Percentiles rank a stretch among this genome's conserved stretches.
Evolutionary conservation across 2,888 invertebrate genomes (phyloP).

Genomic region (Hecatera dysodea): DNA sequence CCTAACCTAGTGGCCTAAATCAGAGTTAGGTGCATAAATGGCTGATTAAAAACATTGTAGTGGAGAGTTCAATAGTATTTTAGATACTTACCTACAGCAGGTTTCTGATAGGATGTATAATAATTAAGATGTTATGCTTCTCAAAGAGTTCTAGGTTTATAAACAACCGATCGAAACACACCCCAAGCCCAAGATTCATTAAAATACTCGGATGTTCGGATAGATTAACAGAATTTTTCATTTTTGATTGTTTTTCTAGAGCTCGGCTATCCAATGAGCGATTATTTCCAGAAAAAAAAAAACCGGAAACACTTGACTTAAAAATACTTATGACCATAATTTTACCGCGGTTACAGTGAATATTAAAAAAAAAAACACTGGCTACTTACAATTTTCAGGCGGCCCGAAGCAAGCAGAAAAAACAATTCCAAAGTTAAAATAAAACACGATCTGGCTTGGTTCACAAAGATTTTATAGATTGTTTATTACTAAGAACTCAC

Average conservation of each 20-base stretch:
- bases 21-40: too few relatives aligned
- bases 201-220: too few relatives aligned
- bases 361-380: slow-evolving; percentile 14
- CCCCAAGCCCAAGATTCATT: too few relatives aligned
- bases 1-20: too few relatives aligned
- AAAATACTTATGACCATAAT: too few relatives aligned
- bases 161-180: too few relatives aligned
- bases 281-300: too few relatives aligned
- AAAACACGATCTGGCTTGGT: slow-evolving; percentile 34
- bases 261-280: too few relatives aligned
- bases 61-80: background rate
- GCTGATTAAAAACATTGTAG: too few relatives aligned
- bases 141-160: background rate
- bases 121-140: background rate
- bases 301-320: too few relatives aligned
- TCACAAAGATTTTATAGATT: background rate
- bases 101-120: background rate
- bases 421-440: slow-evolving; percentile 24
- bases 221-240: too few relatives aligned
- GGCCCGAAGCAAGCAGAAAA: slow-evolving; percentile 19
- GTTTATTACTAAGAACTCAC: slow-evolving; percentile 8
- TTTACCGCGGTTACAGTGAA: background rate
- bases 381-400: slow-evolving; percentile 50
- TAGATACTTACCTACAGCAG: background rate
- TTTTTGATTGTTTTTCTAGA: too few relatives aligned